Conservation (phyloP, 1,140 invertebrate species). For the Diorhabda carinulata region DNA sequence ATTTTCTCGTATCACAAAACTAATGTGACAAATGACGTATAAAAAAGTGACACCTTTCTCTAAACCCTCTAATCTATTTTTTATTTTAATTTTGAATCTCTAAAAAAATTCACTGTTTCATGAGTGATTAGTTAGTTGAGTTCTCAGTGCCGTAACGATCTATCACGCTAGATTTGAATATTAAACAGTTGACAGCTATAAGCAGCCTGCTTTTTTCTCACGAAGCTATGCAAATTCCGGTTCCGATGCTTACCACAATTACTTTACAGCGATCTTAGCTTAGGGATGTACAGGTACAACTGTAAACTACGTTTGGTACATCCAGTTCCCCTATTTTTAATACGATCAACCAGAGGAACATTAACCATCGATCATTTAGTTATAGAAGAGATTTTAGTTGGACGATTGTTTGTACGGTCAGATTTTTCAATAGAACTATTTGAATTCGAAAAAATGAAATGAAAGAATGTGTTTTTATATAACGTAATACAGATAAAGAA, state of each 20-base stretch:
- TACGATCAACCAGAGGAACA: conserved; percentile 13
- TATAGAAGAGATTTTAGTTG: too few relatives aligned
- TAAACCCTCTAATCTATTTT: conserved; percentile 22
- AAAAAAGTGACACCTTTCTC: conserved; percentile 15
- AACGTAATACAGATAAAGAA: background rate
- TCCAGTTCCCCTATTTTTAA: conserved; percentile 11
- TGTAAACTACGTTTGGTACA: conserved; percentile 16
- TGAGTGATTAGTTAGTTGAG: conserved; percentile 22
- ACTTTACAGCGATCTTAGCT: conserved; percentile 1
- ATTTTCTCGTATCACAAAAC: conserved; percentile 21
- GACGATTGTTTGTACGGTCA: conserved; percentile 15
- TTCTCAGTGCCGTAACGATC: conserved; percentile 19
- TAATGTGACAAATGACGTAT: conserved; percentile 23
- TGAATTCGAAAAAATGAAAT: conserved; percentile 23
- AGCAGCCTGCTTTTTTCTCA: conserved; percentile 30
- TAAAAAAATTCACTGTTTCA: conserved; percentile 20
- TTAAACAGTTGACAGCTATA: conserved; percentile 27
- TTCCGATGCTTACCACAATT: conserved; percentile 11
- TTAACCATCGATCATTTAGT: background rate
- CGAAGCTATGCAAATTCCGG: conserved; percentile 26
- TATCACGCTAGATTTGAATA: conserved; percentile 22
- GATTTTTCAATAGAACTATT: conserved; percentile 26
- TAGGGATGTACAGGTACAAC: background rate
- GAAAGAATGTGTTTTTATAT: conserved; percentile 22
- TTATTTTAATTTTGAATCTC: conserved; percentile 22